Base-by-base conservation (phyloP, 2,888 invertebrate species). In the Eupeodes luniger region DNA sequence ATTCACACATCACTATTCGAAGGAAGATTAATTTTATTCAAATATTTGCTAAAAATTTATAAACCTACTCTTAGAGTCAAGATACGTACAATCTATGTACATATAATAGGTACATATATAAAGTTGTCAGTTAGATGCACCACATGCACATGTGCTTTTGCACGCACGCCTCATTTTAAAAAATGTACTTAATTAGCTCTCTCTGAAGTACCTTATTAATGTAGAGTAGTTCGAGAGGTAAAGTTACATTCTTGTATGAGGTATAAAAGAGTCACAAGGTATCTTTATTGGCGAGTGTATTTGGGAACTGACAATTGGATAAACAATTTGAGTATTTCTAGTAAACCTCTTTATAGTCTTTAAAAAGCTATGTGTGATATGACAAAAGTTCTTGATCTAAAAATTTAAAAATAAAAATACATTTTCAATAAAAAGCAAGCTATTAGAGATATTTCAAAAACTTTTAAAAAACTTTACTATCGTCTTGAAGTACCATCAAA, bases 21-120 rank as follows among this genome's bases (percentile, higher is more conserved):
- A 70, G 40, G 36, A 83, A 79, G 40, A 87, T 84, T 77, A 87
- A 84, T 84, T 64, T 59, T 72, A 83, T 87, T 83, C 87, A 87
- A 87, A 87, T 83, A 87, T 87, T 84, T 87, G 72, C 49, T 80
- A 27, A 47, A 72, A 59, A 72, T 47, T 7, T 47, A 47, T 66
- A 67, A 27, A 27, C 27, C 27, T 14, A 53, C 40, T 69, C 69
- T 61, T 49, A 40, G 51, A 67, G 69, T 69, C 36, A 69, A 27
- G 5, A 9, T 40, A 40, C 9, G 40, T 40, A 40, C 40, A 40
- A 40, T 40, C 1, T 36, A 36, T 36, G 36, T 36, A 36, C 36
- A 36, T 36, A 36, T 36, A 19, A 7, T 36, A 36, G 5, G 36
- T 36, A 36, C 36, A 40, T 1, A 59, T 59, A 59, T 36, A 34